These are phyloP conservation scores for Mormyrus lacerda DNA, from an alignment of 2,113 vertebrate genomes.

Conservation along the genomic window DNA sequence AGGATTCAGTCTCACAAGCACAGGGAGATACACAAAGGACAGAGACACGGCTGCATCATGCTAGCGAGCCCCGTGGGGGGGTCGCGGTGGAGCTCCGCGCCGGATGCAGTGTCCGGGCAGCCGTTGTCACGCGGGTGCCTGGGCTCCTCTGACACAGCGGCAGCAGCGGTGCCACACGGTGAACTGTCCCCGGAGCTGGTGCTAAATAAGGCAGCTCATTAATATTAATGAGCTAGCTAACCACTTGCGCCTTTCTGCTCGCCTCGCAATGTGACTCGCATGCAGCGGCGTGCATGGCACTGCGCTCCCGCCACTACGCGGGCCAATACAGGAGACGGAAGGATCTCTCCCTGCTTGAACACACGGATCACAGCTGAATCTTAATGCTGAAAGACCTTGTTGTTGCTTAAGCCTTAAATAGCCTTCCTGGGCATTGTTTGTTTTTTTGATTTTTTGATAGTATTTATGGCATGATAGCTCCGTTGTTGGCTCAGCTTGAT, in stretches of 20 bases:
- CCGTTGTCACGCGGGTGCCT: not conserved
- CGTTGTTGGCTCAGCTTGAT: not conserved
- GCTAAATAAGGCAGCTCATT: constrained; percentile 55
- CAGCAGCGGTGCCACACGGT: constrained; percentile 33
- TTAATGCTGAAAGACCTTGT: not conserved
- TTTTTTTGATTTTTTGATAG: not conserved
- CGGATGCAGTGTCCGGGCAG: constrained; percentile 16
- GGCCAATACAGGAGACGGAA: not conserved
- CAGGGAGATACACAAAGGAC: constrained; percentile 17
- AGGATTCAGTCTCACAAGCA: constrained; percentile 14
- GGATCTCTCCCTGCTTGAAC: not conserved
- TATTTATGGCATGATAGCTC: not conserved
- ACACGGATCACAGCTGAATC: too few relatives aligned
- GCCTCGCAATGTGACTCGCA: constrained; percentile 30
- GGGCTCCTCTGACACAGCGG: constrained; percentile 17
- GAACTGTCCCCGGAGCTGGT: constrained; percentile 39
- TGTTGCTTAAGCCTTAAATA: not conserved
- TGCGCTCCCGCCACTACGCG: constrained; percentile 32
- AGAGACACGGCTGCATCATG: constrained; percentile 8
- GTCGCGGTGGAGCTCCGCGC: constrained; percentile 16
- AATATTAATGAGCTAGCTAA: constrained; percentile 52
- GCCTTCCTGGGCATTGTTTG: not conserved
- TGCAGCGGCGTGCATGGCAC: constrained; percentile 1
- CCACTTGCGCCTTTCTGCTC: constrained; percentile 34
- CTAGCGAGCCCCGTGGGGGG: not conserved